These are phyloP conservation scores for Idaea dimidiata DNA, from an alignment of 2,888 invertebrate genomes.

Conservation along the genomic window DNA sequence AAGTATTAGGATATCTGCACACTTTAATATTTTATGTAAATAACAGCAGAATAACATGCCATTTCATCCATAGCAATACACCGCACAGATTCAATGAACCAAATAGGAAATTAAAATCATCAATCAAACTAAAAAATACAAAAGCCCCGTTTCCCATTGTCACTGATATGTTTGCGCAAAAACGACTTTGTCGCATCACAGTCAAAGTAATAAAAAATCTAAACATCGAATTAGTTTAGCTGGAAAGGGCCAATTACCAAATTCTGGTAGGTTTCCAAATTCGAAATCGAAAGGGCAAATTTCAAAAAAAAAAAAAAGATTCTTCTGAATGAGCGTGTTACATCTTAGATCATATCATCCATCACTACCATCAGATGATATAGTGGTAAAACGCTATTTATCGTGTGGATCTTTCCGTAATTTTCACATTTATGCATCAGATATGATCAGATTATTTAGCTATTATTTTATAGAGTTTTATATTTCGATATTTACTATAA, in stretches of 20 bases:
- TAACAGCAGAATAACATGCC: conserved; percentile 6
- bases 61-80: conserved; percentile 32
- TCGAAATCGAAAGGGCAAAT: too few relatives aligned
- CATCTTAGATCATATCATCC: too few relatives aligned
- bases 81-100: conserved; percentile 59
- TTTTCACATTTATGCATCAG: too few relatives aligned
- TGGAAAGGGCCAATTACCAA: conserved; percentile 32
- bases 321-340: too few relatives aligned
- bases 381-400: too few relatives aligned
- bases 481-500: too few relatives aligned
- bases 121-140: conserved; percentile 80
- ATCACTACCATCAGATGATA: too few relatives aligned
- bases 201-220: conserved; percentile 78
- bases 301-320: too few relatives aligned
- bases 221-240: conserved; percentile 37
- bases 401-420: too few relatives aligned
- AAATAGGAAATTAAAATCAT: conserved; percentile 80
- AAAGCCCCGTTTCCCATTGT: conserved; percentile 77
- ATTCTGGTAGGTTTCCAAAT: too few relatives aligned
- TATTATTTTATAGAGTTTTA: too few relatives aligned
- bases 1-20: background rate
- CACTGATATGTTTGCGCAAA: conserved; percentile 79
- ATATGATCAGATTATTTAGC: too few relatives aligned
- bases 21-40: background rate
- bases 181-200: conserved; percentile 80